These are phyloP conservation scores for Teleogryllus occipitalis DNA, from an alignment of 1,140 invertebrate genomes.

Conservation along the genomic window DNA sequence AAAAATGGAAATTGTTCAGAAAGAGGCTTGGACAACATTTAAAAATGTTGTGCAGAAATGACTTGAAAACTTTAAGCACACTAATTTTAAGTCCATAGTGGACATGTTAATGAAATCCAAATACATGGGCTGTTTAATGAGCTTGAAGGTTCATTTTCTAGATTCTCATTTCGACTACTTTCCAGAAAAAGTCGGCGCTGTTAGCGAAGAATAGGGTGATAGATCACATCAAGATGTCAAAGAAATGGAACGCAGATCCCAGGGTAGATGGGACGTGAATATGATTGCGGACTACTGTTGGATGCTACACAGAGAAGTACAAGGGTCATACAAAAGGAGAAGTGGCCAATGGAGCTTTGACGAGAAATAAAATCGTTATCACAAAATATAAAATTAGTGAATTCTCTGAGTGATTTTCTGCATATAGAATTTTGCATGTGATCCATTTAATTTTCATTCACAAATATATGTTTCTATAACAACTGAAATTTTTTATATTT, in stretches of 20 bases:
- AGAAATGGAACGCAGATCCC: constrained; percentile 31
- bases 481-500: neutral
- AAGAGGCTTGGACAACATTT: neutral
- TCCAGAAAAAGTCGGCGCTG: constrained; percentile 30
- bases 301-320: constrained; percentile 27
- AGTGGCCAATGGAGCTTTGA: neutral
- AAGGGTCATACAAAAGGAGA: neutral
- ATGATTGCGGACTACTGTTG: constrained; percentile 34
- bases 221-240: constrained; percentile 35
- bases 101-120: neutral
- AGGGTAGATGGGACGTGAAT: constrained; percentile 30
- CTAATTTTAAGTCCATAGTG: constrained; percentile 7
- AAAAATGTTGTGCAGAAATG: constrained; percentile 21
- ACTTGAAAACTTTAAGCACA: constrained; percentile 27
- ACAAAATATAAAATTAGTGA: neutral
- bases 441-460: neutral
- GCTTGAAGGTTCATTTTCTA: constrained; percentile 33
- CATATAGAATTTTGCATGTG: neutral
- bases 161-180: constrained; percentile 36
- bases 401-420: neutral
- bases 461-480: neutral
- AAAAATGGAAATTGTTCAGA: neutral
- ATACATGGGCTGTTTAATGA: neutral
- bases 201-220: constrained; percentile 35
- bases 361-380: neutral